Percentiles rank a stretch among this genome's conserved stretches.
phyloP scores from a whole-genome alignment of 2,113 vertebrate species.

The Leiothrix lutea region DNA sequence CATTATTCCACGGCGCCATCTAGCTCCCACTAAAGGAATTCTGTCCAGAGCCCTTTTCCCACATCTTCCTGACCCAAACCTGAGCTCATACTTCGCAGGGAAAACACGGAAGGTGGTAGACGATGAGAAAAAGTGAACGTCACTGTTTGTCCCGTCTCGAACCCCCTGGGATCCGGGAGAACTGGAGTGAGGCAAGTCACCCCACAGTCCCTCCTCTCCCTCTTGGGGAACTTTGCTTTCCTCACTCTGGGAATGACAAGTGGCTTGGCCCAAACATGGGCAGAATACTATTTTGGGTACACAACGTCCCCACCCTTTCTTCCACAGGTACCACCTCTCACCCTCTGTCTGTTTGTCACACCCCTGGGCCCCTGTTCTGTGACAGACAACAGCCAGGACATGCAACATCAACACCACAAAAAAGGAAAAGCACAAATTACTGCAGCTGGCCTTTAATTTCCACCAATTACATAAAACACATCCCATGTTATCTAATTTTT shows the following conservation, averaged over 20 bases:
- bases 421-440: neutral
- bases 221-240: neutral
- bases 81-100: neutral
- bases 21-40: neutral
- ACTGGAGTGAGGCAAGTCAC: neutral
- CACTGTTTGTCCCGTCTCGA: neutral
- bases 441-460: neutral
- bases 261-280: neutral
- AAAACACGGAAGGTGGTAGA: neutral
- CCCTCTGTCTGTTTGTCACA: rapidly evolving
- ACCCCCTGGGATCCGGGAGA: neutral
- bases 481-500: neutral
- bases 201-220: no score
- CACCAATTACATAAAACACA: neutral
- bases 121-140: rapidly evolving
- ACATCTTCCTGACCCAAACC: neutral
- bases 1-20: constrained; percentile 45
- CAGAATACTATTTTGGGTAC: neutral
- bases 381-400: rapidly evolving
- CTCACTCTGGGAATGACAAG: neutral
- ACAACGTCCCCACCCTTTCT: neutral
- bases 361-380: rapidly evolving
- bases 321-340: neutral
- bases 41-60: neutral
- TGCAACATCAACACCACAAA: neutral